Base-by-base conservation (phyloP, 2,113 vertebrate genomes). In the Origma solitaria region DNA sequence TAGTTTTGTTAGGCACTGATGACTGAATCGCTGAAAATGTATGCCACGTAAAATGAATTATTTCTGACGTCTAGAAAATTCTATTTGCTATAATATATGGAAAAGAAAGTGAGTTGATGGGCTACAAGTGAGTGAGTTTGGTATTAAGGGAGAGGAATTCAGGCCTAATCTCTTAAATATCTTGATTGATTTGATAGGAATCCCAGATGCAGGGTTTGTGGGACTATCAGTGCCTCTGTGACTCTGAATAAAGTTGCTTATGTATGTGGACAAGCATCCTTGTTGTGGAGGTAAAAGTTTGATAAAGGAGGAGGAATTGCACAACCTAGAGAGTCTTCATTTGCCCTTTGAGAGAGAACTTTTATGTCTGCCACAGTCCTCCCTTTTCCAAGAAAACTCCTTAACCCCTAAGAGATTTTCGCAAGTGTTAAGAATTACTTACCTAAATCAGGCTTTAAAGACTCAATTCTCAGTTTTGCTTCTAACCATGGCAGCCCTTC, bases 71-170 rank as follows among this genome's bases (percentile, higher is more conserved):
- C 37, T 75, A 84, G 75, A 82, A 92, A 88, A 40, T 27, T 18
- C 22, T 40, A 13, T 33, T 66, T 71, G 31, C 30, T 86, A 20
- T 40, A 68, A 47, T 21, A 54, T 60, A 44, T 33, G 51, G 31
- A 75, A 91, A 62, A 86, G 37, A 57, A 73, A 81, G 58, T 19
- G 24, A 93, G 30, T 49, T 75, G 40, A 89, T 92, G 31, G 56
- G 49, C 69, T 31, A 18, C 56, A 68, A 86, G 37, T 56, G 65
- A 14, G 37, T 79, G 6, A 5, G 38, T 88, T 89, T 82, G 27
- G 37, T 69, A 86, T 95, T 86, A 91, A 84, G 22, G 14, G 72
- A 83, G 85, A 92, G 62, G 90, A 90, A 91, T 92, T 92, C 9
- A 1, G 50, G 25, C 35, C 37, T 94, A 86, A 88, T 94, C 72